Percentiles rank a stretch among this genome's conserved stretches.
Evolutionary conservation across 2,888 invertebrate species (phyloP).

Genomic region (Rhimphoctona megacephalus): DNA sequence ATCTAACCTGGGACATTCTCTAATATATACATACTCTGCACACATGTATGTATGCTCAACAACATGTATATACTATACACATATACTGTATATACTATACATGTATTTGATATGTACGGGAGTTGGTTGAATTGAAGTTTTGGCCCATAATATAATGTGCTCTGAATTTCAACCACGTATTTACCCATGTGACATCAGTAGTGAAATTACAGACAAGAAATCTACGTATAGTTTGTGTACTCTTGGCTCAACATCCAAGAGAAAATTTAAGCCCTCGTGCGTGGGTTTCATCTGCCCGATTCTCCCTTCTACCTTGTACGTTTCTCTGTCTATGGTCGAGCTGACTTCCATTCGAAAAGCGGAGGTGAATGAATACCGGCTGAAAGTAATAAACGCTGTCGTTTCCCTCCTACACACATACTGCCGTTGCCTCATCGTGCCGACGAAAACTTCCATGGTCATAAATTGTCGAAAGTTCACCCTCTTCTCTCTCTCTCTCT

Average conservation of each 20-base stretch:
- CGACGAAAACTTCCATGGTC: conserved; percentile 73
- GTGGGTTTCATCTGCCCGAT: conserved; percentile 39
- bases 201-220: conserved; percentile 64
- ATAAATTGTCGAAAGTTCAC: conserved; percentile 78
- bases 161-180: conserved; percentile 50
- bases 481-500: conserved; percentile 17
- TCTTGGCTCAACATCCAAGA: conserved; percentile 48
- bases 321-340: conserved; percentile 44
- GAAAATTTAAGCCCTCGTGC: conserved; percentile 58
- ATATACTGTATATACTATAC: not conserved
- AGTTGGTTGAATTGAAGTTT: conserved; percentile 1
- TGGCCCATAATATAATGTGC: conserved; percentile 44
- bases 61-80: not conserved
- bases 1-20: not conserved
- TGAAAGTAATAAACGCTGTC: conserved; percentile 77
- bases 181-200: conserved; percentile 43
- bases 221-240: conserved; percentile 54
- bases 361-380: conserved; percentile 74
- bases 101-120: conserved; percentile 13
- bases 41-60: not conserved
- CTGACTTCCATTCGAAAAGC: conserved; percentile 64
- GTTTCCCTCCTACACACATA: conserved; percentile 66
- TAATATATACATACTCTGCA: not conserved
- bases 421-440: conserved; percentile 62
- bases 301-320: not conserved